Evolutionary conservation across 2,113 vertebrate genomes (phyloP), one percentile per base, ranked within the genome.

Genomic region (Podarcis raffonei): DNA sequence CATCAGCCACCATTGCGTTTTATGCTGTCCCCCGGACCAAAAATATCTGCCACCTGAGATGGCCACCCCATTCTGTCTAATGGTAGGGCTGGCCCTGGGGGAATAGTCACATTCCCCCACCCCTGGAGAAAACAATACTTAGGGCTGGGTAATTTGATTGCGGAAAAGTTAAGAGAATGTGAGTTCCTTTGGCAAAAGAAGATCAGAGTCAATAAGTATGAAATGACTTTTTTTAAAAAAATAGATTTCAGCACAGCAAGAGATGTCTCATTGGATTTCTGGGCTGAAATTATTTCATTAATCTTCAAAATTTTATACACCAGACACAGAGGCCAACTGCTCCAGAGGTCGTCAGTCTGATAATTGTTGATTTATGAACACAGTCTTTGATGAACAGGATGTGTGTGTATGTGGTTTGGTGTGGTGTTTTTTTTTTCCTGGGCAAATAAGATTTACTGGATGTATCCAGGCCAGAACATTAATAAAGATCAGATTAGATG

Each of bases 401-500:
- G 27, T 4, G 20, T 32, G 5, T 39, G 30, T 39, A 12, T 30
- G 27, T 23, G 30, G 76, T 78, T 39, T 78, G 39, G n/a, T 35
- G 30, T 35, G 16, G 1, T 1, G 27, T 7, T 4, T 39, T 87
- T 86, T 66, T 39, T 87, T 86, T 66, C 77, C 57, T 37, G 57
- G 62, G 85, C 32, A 91, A 91, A 84, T 77, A 80, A 32, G 27
- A 89, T 75, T 87, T 90, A 86, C 22, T 74, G 20, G 4, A 23
- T 18, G 23, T n/a, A 86, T 89, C 83, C 65, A 68, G 7, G 69
- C 81, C 62, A 85, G 32, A 23, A 12, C 68, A 35, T 89, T 87
- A 85, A 89, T 77, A 89, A 88, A 91, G 91, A 82, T 69, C 32
- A 87, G 91, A 93, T 84, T 77, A 90, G 87, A 90, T 92, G 53